A percentile compares a stretch with the other conserved stretches of the same genome.
These are phyloP conservation scores for Lordiphosa stackelbergi DNA, from an alignment of 1,140 invertebrate species.

Conservation along the genomic window DNA sequence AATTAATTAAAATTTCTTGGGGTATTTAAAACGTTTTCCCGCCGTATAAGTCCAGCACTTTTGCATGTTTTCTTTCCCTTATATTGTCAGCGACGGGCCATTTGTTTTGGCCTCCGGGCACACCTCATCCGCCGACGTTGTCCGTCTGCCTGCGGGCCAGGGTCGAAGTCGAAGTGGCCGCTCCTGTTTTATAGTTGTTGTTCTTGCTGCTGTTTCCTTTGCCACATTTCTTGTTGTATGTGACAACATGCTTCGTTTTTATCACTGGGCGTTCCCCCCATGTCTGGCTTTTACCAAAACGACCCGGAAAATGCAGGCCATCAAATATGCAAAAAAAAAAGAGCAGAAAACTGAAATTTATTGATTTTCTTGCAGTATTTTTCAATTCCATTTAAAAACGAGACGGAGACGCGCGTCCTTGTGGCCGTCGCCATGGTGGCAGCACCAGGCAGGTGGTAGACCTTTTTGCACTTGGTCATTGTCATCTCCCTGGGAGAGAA, in stretches of 20 bases:
- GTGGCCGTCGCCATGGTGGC: constrained; percentile 30
- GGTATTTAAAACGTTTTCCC: too few species aligned
- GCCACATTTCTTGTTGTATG: not conserved
- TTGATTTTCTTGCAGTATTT: constrained; percentile 38
- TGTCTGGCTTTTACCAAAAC: not conserved
- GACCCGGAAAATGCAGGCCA: constrained; percentile 10
- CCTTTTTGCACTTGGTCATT: constrained; percentile 41
- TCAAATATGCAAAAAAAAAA: constrained; percentile 8
- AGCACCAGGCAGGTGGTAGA: constrained; percentile 32
- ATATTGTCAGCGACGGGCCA: constrained; percentile 1
- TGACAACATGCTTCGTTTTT: constrained; percentile 16
- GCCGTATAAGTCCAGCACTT: not conserved
- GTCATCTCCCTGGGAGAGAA: constrained; percentile 14
- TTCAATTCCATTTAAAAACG: constrained; percentile 26
- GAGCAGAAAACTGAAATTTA: constrained; percentile 25
- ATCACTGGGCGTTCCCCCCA: not conserved
- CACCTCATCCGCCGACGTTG: not conserved
- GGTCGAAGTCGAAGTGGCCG: constrained; percentile 8
- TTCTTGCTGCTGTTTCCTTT: constrained; percentile 1
- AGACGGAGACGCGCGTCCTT: constrained; percentile 20
- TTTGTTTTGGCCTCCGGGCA: constrained; percentile 5
- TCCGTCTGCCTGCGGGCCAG: not conserved
- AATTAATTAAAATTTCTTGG: too few species aligned
- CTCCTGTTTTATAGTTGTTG: not conserved
- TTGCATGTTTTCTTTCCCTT: not conserved